These are phyloP conservation scores for Dryocosmus kuriphilus DNA, from an alignment of 2,888 invertebrate species.

Conservation along the genomic window DNA sequence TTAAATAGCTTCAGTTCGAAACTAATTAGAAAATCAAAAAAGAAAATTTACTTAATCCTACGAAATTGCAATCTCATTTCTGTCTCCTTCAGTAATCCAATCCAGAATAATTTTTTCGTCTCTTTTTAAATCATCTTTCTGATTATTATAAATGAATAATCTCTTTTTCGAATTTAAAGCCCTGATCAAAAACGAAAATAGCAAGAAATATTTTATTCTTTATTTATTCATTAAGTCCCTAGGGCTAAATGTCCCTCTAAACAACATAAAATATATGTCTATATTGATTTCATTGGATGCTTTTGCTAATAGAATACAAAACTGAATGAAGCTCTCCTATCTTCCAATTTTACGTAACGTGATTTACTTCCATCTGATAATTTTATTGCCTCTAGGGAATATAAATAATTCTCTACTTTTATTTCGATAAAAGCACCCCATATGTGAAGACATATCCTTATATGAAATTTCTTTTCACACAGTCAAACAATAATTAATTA, in stretches of 20 bases:
- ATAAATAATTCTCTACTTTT: neutral
- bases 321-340: neutral
- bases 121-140: neutral
- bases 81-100: neutral
- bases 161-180: no score
- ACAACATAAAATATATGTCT: no score
- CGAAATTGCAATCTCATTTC: neutral
- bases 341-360: neutral
- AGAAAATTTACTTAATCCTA: neutral
- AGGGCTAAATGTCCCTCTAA: no score
- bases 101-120: neutral
- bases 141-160: no score
- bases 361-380: conserved; percentile 2
- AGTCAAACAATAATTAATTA: no score
- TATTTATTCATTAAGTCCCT: no score
- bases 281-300: neutral
- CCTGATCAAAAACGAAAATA: neutral
- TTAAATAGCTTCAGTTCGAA: neutral
- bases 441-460: neutral
- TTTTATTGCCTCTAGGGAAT: neutral
- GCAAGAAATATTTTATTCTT: neutral
- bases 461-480: neutral
- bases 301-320: neutral
- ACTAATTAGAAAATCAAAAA: neutral
- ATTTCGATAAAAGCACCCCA: neutral